Evolutionary conservation across 2,888 invertebrate species (phyloP).

Genomic region (Stenchaetothrips biformis): DNA sequence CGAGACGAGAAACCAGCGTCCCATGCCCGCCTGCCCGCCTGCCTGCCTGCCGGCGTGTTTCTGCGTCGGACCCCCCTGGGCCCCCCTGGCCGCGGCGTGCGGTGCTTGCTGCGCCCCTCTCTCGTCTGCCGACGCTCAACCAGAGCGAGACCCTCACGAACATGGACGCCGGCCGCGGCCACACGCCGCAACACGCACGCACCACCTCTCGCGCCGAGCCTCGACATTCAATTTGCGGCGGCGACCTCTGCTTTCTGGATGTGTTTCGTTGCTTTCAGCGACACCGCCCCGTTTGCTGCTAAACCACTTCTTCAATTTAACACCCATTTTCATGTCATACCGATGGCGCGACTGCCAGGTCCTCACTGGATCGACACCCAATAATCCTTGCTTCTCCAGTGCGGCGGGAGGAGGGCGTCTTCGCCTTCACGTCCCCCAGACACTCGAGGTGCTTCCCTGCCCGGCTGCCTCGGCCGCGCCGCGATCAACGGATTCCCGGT

Average conservation of each 20-base stretch:
- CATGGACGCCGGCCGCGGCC: background rate
- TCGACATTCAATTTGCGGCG: no score
- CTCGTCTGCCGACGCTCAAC: background rate
- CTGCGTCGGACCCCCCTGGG: background rate
- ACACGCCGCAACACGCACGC: background rate
- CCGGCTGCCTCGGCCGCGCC: background rate
- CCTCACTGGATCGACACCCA: background rate
- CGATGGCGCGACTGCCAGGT: background rate
- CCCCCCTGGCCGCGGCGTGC: background rate
- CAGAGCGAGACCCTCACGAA: slow-evolving; percentile 19
- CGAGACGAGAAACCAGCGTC: no score
- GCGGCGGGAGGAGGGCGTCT: background rate
- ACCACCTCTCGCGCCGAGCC: no score
- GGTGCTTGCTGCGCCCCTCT: background rate
- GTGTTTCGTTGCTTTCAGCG: no score
- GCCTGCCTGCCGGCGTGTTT: no score
- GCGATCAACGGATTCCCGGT: background rate
- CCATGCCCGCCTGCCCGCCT: no score
- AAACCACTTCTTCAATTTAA: no score
- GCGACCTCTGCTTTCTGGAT: no score
- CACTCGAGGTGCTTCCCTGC: background rate
- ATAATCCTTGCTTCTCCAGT: background rate
- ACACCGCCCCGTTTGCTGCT: no score
- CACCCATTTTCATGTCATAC: no score
- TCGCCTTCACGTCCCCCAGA: background rate